Base-by-base conservation (phyloP, 2,113 vertebrate genomes). In the Hypomesus transpacificus region DNA sequence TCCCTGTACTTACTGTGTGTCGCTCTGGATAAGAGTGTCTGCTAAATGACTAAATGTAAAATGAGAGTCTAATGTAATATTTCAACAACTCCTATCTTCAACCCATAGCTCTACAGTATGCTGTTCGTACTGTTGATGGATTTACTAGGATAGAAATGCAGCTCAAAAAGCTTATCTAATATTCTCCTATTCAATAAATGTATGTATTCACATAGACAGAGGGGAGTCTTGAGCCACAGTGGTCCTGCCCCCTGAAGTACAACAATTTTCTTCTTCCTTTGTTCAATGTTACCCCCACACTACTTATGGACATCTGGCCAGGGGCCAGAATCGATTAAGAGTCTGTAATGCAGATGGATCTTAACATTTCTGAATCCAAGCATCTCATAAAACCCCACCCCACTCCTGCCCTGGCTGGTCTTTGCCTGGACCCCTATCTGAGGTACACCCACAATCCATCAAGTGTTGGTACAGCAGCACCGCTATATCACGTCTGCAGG, bases 241-340 rank as follows among this genome's bases (percentile, higher is more conserved):
- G 9, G 39, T 46, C 39, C 39, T 46, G 39, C 39, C 39, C 9
- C 9, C 39, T 11, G 39, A 46, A 13, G 39, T 46, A 46, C 9
- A 11, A 46, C 39, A 46, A 46, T 46, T 9, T 46, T 46, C 9
- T 46, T 46, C 39, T 9, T 46, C 39, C 39, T 46, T 46, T 13
- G 39, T 46, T 46, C 39, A 46, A 46, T 9, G 9, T 46, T 46
- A 46, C 62, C 5, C n/a, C 60, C 46, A 24, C 54, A 73, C 39
- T 77, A 71, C 84, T 87, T 83, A 88, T 87, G 84, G 82, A 83
- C 39, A 64, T 70, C 70, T 87, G 86, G 86, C 83, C 70, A 18
- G 14, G 1, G 3, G 80, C 85, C 86, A 17, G 61, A 60, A 86
- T 86, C 77, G 59, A 89, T 83, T 66, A 26, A 26, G 20, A 3